phyloP scores from a whole-genome alignment of 2,888 invertebrate genomes.

The Ganaspis brasiliensis region DNA sequence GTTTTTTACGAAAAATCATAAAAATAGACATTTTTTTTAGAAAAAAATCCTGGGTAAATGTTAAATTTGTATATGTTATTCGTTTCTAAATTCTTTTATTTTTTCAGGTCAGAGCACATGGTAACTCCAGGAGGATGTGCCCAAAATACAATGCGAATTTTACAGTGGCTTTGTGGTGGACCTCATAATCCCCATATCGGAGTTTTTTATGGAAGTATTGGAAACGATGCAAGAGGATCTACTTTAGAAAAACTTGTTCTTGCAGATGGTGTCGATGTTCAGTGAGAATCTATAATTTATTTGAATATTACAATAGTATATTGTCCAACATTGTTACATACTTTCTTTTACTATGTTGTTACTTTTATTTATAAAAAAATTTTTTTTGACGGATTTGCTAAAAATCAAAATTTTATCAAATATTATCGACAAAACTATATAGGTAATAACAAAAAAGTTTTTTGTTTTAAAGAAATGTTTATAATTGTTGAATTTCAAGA shows the following conservation, averaged over 20 bases:
- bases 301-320: no score
- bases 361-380: no score
- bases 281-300: conserved; percentile 62
- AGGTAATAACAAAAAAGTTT: no score
- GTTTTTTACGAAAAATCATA: no score
- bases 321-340: no score
- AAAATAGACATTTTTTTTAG: no score
- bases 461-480: no score
- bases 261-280: conserved; percentile 73
- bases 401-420: conserved; percentile 23
- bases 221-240: conserved; percentile 75
- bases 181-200: conserved; percentile 61
- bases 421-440: no score
- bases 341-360: no score
- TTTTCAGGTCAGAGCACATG: conserved; percentile 65
- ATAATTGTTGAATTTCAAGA: no score
- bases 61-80: no score
- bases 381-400: background rate
- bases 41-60: conserved; percentile 37
- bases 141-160: conserved; percentile 74
- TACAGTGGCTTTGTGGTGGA: conserved; percentile 74
- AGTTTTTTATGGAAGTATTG: conserved; percentile 74
- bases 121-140: conserved; percentile 73
- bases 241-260: conserved; percentile 72
- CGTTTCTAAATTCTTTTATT: background rate